A percentile compares a stretch with the other conserved stretches of the same genome.
Conservation (phyloP, 2,113 vertebrate genomes). For the Cryptomyrus ogoouensis region DNA sequence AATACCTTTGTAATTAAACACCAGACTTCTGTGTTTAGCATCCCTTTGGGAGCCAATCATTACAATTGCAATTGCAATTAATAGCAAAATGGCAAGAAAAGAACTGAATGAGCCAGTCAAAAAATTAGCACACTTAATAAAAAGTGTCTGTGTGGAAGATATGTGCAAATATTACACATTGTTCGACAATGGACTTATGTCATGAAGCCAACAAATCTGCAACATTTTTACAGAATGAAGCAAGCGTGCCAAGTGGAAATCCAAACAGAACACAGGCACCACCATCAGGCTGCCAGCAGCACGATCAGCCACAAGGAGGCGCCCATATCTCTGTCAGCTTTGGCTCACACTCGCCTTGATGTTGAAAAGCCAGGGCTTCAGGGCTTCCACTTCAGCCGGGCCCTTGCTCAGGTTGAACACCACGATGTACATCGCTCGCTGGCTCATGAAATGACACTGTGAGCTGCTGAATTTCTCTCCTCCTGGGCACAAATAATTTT, state of each 20-base stretch:
- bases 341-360: slow-evolving; percentile 72
- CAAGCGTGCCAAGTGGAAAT: background rate
- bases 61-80: background rate
- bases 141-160: background rate
- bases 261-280: background rate
- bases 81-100: background rate
- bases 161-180: background rate
- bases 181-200: background rate
- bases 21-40: background rate
- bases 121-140: background rate
- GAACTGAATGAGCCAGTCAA: background rate
- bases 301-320: background rate
- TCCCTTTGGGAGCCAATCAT: background rate
- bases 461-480: slow-evolving; percentile 82
- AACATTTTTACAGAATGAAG: background rate
- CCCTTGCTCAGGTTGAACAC: slow-evolving; percentile 92
- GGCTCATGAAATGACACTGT: slow-evolving; percentile 87
- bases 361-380: slow-evolving; percentile 96
- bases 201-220: background rate
- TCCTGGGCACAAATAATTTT: slow-evolving; percentile 53
- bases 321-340: background rate
- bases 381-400: slow-evolving; percentile 73
- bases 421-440: slow-evolving; percentile 83
- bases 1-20: background rate
- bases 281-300: background rate